Percentiles rank a stretch among this genome's conserved stretches.
phyloP scores from a whole-genome alignment of 2,797 vertebrate species.

The Anabas testudineus region DNA sequence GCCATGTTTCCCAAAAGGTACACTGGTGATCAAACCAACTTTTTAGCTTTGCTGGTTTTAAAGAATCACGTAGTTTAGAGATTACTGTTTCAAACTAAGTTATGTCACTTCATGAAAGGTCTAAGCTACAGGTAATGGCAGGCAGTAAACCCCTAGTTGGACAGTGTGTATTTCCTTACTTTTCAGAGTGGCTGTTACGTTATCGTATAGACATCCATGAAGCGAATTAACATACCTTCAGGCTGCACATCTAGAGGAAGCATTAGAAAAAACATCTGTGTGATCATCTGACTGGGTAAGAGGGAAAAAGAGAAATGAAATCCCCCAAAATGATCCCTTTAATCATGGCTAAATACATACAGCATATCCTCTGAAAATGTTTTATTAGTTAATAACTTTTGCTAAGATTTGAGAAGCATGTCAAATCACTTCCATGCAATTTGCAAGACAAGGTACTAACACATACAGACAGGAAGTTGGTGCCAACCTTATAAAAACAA shows the following conservation, averaged over 20 bases:
- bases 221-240: slow-evolving; percentile 18
- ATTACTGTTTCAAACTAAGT: not conserved
- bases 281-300: slow-evolving; percentile 1
- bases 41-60: not conserved
- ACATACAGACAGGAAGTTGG: slow-evolving; percentile 45
- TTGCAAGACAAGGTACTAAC: slow-evolving; percentile 35
- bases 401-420: slow-evolving; percentile 27
- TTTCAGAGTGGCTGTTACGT: slow-evolving; percentile 9
- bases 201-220: slow-evolving; percentile 7
- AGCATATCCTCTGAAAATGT: slow-evolving; percentile 21
- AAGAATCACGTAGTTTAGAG: not conserved
- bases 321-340: slow-evolving; percentile 17
- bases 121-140: slow-evolving; percentile 4
- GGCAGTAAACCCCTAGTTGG: slow-evolving; percentile 4
- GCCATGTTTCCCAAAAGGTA: slow-evolving; percentile 6
- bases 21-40: slow-evolving; percentile 5
- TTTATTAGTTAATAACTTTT: slow-evolving; percentile 25
- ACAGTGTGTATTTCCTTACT: slow-evolving; percentile 1
- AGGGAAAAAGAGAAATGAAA: not conserved
- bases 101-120: not conserved
- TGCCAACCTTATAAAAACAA: slow-evolving; percentile 29
- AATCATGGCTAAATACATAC: slow-evolving; percentile 23
- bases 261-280: slow-evolving; percentile 3
- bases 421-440: slow-evolving; percentile 26
- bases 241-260: slow-evolving; percentile 23